Evolutionary conservation across 2,888 invertebrate species (phyloP).

Genomic region (Ommatoiulus sabulosus): DNA sequence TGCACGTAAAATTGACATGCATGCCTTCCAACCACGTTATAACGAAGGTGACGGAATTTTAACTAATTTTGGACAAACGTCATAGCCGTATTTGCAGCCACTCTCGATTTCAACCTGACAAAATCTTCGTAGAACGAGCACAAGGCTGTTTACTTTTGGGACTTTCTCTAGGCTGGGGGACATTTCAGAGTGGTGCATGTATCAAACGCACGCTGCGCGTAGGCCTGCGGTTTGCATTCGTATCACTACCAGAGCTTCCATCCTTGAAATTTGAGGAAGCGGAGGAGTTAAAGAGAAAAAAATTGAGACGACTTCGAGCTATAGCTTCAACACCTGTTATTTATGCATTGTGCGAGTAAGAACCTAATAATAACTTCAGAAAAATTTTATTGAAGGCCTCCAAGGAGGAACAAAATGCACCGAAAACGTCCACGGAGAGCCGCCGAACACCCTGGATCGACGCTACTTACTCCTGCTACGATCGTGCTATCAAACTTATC

Average conservation of each 20-base stretch:
- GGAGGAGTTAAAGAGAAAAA: not conserved
- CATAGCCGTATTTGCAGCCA: not conserved
- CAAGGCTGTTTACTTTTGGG: constrained; percentile 36
- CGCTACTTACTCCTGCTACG: not conserved
- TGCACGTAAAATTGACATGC: not conserved
- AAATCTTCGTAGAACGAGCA: not conserved
- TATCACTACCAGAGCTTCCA: not conserved
- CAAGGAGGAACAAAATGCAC: not conserved
- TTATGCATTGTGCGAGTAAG: not conserved
- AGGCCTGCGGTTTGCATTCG: not conserved
- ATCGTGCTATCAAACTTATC: not conserved
- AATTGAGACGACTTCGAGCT: not conserved
- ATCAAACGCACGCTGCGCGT: not conserved
- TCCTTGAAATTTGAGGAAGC: constrained; percentile 21
- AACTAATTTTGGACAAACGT: constrained; percentile 1
- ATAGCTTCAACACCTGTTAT: not conserved
- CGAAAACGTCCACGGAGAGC: not conserved
- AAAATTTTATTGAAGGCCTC: not conserved
- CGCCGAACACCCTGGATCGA: not conserved
- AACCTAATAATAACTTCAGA: not conserved
- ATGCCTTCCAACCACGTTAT: not conserved
- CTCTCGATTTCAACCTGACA: constrained; percentile 29
- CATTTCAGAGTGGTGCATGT: not conserved
- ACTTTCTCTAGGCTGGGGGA: constrained; percentile 17
- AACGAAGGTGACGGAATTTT: not conserved